These are phyloP conservation scores for Temnopleurus reevesii DNA, from an alignment of 53 echinoderm and acorn worm species.

Conservation along the genomic window DNA sequence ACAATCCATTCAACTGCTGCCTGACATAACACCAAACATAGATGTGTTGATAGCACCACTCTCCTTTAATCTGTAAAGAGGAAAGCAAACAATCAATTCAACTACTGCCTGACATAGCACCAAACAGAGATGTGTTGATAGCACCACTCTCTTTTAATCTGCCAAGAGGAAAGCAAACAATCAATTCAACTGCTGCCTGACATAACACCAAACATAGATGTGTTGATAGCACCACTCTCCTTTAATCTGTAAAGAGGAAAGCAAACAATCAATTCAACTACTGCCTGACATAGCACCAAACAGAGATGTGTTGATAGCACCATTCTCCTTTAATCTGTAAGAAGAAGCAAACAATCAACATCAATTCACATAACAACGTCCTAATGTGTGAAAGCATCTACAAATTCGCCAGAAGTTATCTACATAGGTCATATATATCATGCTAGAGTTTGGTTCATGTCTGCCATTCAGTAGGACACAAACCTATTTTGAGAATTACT, in stretches of 20 bases:
- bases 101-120: slow-evolving; percentile 90
- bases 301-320: slow-evolving; percentile 92
- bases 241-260: slow-evolving; percentile 68
- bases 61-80: slow-evolving; percentile 79
- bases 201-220: slow-evolving; percentile 90
- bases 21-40: slow-evolving; percentile 86
- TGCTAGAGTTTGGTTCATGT: neutral
- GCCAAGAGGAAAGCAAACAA: neutral
- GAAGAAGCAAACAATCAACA: no score
- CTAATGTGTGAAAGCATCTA: no score
- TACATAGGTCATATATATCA: neutral
- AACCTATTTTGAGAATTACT: neutral
- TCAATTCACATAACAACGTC: no score
- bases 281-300: slow-evolving; percentile 91
- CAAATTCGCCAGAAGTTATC: no score
- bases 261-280: no score
- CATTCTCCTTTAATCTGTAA: slow-evolving; percentile 93
- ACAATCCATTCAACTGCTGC: slow-evolving; percentile 97
- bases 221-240: slow-evolving; percentile 97
- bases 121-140: slow-evolving; percentile 95
- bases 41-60: slow-evolving; percentile 98
- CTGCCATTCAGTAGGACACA: neutral
- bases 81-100: no score
- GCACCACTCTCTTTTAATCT: slow-evolving; percentile 97
- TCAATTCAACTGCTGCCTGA: slow-evolving; percentile 93